phyloP scores from a whole-genome alignment of 2,888 invertebrate species.

The Cyrtodaria siliqua region DNA sequence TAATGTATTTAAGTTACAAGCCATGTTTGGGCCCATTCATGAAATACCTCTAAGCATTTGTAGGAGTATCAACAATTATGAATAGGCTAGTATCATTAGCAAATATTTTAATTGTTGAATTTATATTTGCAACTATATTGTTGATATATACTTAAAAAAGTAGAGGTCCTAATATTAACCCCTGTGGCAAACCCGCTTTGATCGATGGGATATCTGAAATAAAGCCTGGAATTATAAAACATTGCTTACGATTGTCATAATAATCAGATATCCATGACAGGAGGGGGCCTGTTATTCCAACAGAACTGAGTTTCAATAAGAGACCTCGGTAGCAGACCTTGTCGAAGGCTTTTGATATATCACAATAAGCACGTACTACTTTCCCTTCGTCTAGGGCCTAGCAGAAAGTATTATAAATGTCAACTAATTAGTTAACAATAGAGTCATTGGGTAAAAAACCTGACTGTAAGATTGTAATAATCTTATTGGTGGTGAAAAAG shows the following conservation, averaged over 20 bases:
- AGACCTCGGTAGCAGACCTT: slow-evolving; percentile 12
- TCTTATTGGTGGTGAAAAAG: too few species aligned
- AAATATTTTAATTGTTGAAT: slow-evolving; percentile 2
- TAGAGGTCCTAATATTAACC: slow-evolving; percentile 5
- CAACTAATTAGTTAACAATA: slow-evolving; percentile 1
- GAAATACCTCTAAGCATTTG: not conserved
- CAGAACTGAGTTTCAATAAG: not conserved
- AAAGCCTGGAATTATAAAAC: slow-evolving; percentile 1
- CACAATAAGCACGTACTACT: slow-evolving; percentile 4
- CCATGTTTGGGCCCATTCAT: slow-evolving; percentile 4
- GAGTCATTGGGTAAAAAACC: slow-evolving; percentile 17
- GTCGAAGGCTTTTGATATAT: slow-evolving; percentile 13
- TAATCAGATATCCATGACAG: slow-evolving; percentile 7
- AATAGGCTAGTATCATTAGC: slow-evolving; percentile 11
- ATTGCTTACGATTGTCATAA: not conserved
- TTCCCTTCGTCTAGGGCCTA: not conserved
- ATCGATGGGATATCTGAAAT: not conserved
- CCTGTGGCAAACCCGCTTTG: slow-evolving; percentile 9
- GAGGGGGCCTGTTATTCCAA: slow-evolving; percentile 3
- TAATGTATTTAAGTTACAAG: slow-evolving; percentile 1
- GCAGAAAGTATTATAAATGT: slow-evolving; percentile 5
- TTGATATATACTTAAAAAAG: slow-evolving; percentile 6
- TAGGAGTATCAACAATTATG: slow-evolving; percentile 7
- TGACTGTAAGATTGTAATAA: not conserved
- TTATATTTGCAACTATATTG: not conserved